A percentile compares a stretch with the other conserved stretches of the same genome.
Evolutionary conservation across 2,113 vertebrate genomes (phyloP).

Genomic region (Forbesichthys agassizii): DNA sequence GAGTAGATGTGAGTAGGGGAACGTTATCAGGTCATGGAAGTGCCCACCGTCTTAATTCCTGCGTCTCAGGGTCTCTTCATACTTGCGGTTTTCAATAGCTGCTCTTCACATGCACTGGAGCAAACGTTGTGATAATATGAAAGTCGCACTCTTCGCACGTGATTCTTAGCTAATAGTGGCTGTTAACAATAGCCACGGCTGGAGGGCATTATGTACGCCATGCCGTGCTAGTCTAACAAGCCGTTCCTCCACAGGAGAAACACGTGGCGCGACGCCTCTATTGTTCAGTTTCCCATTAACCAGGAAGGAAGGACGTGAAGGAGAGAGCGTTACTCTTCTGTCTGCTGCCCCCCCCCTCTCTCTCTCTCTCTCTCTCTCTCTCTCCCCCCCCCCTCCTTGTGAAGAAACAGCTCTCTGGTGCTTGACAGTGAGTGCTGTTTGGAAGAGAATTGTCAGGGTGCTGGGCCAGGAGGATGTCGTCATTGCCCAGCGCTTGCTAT

Average conservation of each 20-base stretch:
- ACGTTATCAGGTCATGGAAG: slow-evolving; percentile 23
- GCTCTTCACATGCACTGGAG: neutral
- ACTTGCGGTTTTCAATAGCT: slow-evolving; percentile 1
- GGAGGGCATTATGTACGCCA: slow-evolving; percentile 20
- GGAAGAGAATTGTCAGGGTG: slow-evolving; percentile 8
- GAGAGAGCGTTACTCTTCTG: neutral
- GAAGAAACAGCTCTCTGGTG: neutral
- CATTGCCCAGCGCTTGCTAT: slow-evolving; percentile 34
- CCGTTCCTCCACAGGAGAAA: slow-evolving; percentile 28
- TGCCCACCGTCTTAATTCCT: neutral
- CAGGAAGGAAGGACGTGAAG: neutral
- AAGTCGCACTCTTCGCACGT: slow-evolving; percentile 2
- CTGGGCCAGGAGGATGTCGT: slow-evolving; percentile 36
- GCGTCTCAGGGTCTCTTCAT: neutral
- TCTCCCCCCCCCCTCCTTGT: neutral
- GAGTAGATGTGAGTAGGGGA: slow-evolving; percentile 31
- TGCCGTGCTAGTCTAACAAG: slow-evolving; percentile 42
- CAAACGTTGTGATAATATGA: neutral
- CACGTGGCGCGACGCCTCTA: slow-evolving; percentile 16
- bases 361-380: neutral
- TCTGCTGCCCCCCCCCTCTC: too few relatives aligned
- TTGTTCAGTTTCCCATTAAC: slow-evolving; percentile 40
- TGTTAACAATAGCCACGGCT: slow-evolving; percentile 13
- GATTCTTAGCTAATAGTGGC: slow-evolving; percentile 12
- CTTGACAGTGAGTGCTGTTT: slow-evolving; percentile 21